Conservation (phyloP, 2,888 invertebrate species). For the Brachycybe producta region DNA sequence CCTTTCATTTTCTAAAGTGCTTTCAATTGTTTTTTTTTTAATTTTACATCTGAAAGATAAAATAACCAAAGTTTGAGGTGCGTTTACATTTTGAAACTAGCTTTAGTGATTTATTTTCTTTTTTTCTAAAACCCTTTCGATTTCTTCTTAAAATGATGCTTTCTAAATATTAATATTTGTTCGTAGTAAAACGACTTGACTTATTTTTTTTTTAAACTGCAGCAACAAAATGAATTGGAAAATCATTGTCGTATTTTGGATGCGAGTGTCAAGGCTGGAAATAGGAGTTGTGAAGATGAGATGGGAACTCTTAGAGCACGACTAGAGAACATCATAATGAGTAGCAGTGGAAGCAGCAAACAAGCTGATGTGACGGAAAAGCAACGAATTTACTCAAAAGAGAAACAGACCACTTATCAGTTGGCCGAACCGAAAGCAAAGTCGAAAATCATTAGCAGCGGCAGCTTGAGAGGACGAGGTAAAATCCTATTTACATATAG, state of each 20-base stretch:
- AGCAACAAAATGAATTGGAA: conserved; percentile 45
- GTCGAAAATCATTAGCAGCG: background rate
- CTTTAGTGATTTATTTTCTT: too few species aligned
- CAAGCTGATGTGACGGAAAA: conserved; percentile 4
- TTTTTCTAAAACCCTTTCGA: background rate
- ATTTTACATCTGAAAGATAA: too few species aligned
- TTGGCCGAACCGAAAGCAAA: conserved; percentile 10
- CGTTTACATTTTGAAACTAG: too few species aligned
- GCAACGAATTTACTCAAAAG: background rate
- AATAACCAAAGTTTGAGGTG: too few species aligned
- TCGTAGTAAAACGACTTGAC: too few species aligned
- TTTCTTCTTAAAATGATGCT: background rate
- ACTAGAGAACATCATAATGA: conserved; percentile 34
- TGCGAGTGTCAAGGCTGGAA: conserved; percentile 26
- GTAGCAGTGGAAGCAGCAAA: too few species aligned
- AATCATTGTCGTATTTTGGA: conserved; percentile 30
- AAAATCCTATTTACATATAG: too few species aligned
- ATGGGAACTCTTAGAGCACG: conserved; percentile 38
- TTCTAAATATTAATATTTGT: conserved; percentile 1
- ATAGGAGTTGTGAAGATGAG: conserved; percentile 25
- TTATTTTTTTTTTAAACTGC: conserved; percentile 27
- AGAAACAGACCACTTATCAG: background rate
- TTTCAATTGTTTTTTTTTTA: too few species aligned
- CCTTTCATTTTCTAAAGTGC: too few species aligned
- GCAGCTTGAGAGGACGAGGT: background rate